Percentiles rank a stretch among this genome's conserved stretches.
Conservation (phyloP, 2,797 vertebrate species). For the Carapus acus region DNA sequence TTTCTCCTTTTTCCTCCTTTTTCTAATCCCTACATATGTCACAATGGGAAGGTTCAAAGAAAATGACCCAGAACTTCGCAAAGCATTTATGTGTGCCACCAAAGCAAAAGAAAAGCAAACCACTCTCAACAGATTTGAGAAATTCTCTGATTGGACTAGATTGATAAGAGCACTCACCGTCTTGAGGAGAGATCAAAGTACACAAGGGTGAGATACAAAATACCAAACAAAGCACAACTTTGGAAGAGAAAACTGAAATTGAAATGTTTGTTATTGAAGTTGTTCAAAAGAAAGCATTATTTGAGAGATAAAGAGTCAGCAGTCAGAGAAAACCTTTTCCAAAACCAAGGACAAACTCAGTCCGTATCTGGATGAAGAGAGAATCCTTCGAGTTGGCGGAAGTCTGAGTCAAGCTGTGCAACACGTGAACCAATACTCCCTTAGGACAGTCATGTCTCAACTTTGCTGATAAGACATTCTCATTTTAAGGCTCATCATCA, state of each 20-base stretch:
- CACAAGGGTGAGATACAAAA: no score
- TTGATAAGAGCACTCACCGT: no score
- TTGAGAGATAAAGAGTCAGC: constrained; percentile 8
- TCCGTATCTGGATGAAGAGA: constrained; percentile 27
- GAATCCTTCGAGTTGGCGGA: constrained; percentile 27
- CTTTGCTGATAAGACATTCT: constrained; percentile 13
- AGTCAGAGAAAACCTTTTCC: neutral
- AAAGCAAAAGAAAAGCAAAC: no score
- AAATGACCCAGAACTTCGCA: no score
- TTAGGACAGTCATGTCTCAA: constrained; percentile 17
- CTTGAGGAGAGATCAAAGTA: no score
- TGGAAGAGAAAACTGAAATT: constrained; percentile 20
- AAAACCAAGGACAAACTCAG: constrained; percentile 3
- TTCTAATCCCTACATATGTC: no score
- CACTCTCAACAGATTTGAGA: no score
- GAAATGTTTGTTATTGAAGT: constrained; percentile 1
- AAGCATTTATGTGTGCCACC: no score
- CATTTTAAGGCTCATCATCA: constrained; percentile 23
- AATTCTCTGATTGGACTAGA: constrained; percentile 27
- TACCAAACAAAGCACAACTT: no score
- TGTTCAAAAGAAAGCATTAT: constrained; percentile 21
- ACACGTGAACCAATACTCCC: constrained; percentile 25
- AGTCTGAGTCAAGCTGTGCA: constrained; percentile 13
- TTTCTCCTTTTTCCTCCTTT: no score
- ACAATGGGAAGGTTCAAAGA: no score